Evolutionary conservation across 1,140 invertebrate genomes (phyloP).

Genomic region (Atta colombica): DNA sequence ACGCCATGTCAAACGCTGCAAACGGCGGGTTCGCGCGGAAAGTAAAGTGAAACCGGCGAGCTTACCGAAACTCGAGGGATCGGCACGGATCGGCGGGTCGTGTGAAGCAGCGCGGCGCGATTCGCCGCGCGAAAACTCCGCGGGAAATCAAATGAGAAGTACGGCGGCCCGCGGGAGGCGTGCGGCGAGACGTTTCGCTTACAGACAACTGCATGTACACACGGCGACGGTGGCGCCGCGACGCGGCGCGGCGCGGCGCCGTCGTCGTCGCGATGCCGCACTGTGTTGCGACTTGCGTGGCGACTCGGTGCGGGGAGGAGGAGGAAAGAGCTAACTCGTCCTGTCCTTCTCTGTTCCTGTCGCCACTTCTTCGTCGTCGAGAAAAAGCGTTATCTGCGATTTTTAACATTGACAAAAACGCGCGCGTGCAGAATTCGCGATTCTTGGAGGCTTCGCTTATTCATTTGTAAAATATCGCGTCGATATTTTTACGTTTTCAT

Average conservation of each 20-base stretch:
- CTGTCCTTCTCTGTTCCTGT: not conserved
- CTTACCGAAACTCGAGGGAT: constrained; percentile 68
- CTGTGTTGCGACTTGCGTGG: not conserved
- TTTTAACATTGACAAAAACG: not conserved
- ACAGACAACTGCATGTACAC: constrained; percentile 78
- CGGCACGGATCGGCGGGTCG: constrained; percentile 6
- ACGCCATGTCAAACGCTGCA: constrained; percentile 75
- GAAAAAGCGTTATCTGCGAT: too few relatives aligned
- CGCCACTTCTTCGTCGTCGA: not conserved
- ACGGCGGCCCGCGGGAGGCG: constrained; percentile 46
- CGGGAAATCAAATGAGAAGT: constrained; percentile 47
- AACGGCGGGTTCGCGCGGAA: constrained; percentile 36
- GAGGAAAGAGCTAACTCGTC: too few relatives aligned
- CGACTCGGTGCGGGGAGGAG: too few relatives aligned
- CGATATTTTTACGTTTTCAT: constrained; percentile 16
- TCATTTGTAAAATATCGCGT: not conserved
- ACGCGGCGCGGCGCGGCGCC: constrained; percentile 57
- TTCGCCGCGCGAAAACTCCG: constrained; percentile 52
- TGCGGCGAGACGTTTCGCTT: constrained; percentile 72
- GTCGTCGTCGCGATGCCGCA: constrained; percentile 41
- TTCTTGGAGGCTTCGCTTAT: not conserved
- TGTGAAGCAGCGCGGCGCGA: constrained; percentile 12
- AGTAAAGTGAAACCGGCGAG: constrained; percentile 71
- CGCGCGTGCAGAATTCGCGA: not conserved
- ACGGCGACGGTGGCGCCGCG: constrained; percentile 71